These are phyloP conservation scores for Latheticus oryzae DNA, from an alignment of 2,888 invertebrate species.

Conservation along the genomic window DNA sequence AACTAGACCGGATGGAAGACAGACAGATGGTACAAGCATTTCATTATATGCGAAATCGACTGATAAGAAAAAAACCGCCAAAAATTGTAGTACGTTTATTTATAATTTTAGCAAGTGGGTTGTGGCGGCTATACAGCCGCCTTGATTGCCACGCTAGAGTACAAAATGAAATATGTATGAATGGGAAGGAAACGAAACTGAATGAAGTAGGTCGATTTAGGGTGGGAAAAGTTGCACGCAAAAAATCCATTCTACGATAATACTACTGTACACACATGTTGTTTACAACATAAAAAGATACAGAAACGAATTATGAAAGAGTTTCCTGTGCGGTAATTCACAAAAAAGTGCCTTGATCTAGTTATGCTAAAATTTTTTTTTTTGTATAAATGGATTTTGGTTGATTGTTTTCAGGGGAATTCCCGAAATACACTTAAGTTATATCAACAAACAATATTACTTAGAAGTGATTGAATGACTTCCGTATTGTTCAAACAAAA, in stretches of 20 bases:
- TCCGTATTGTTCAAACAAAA: constrained; percentile 16
- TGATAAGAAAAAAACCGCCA: too few species aligned
- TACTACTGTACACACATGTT: constrained; percentile 48
- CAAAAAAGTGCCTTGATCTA: constrained; percentile 18
- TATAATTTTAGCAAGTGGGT: constrained; percentile 41
- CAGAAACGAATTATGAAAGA: constrained; percentile 43
- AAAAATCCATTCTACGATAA: constrained; percentile 44
- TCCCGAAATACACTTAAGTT: not conserved
- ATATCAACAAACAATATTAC: constrained; percentile 23
- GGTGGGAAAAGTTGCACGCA: constrained; percentile 49
- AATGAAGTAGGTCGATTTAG: constrained; percentile 49
- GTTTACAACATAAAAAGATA: too few species aligned
- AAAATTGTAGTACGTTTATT: constrained; percentile 49
- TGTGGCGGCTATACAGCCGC: too few species aligned
- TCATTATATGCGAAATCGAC: too few species aligned
- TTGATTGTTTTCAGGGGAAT: not conserved
- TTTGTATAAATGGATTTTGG: constrained; percentile 2
- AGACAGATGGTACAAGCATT: too few species aligned
- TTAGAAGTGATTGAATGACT: constrained; percentile 18
- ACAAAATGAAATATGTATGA: constrained; percentile 41
- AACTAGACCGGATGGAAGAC: constrained; percentile 55
- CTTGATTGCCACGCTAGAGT: constrained; percentile 43
- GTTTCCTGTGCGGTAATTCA: constrained; percentile 44
- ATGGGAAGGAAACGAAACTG: constrained; percentile 38
- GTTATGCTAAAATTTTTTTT: not conserved